Conservation (phyloP, 2,113 vertebrate genomes). For the Cyphomyrus discorhynchus region DNA sequence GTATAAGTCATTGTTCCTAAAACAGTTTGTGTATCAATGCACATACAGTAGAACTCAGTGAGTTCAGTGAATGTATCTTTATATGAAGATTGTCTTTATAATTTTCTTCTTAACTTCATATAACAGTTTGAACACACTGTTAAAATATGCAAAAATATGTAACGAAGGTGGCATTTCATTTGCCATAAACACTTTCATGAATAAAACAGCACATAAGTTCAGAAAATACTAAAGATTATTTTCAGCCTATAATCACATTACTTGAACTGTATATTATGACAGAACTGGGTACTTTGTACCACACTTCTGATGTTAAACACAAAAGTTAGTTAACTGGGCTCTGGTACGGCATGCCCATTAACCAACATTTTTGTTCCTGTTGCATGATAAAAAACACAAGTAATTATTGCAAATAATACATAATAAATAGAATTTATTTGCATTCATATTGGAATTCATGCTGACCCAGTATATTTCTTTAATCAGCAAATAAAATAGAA, state of each 20-base stretch:
- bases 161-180: background rate
- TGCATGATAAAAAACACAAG: background rate
- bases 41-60: background rate
- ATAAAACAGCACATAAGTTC: background rate
- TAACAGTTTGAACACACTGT: background rate
- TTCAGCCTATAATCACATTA: background rate
- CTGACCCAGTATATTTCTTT: background rate
- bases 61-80: background rate
- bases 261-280: background rate
- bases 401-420: background rate
- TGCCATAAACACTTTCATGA: background rate
- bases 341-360: background rate
- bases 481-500: background rate
- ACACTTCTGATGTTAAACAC: background rate
- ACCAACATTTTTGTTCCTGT: background rate
- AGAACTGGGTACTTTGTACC: background rate
- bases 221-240: background rate
- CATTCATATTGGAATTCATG: background rate
- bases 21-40: background rate
- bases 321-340: background rate
- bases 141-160: background rate
- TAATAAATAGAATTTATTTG: background rate
- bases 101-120: background rate
- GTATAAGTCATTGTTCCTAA: conserved; percentile 1
- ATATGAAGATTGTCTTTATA: background rate